Conservation (phyloP, 2,888 invertebrate species). For the Pollenia griseotomentosa region DNA sequence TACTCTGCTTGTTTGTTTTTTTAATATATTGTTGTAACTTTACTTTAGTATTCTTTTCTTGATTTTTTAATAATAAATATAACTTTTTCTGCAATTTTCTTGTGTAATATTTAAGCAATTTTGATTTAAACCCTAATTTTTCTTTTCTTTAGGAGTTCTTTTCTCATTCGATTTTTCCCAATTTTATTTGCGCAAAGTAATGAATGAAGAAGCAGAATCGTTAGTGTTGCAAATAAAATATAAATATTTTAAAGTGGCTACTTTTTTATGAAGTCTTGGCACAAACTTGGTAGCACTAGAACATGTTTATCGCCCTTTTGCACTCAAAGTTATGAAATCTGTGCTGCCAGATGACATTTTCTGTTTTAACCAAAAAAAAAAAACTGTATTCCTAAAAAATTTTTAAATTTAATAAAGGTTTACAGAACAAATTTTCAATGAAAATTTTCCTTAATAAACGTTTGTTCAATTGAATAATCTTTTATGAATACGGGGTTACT, state of each 20-base stretch:
- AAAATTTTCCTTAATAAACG: too few species aligned
- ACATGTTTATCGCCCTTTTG: not conserved
- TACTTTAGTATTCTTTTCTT: not conserved
- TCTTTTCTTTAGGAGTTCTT: conserved; percentile 65
- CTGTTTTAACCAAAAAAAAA: not conserved
- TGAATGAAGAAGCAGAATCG: conserved; percentile 60
- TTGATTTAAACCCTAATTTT: conserved; percentile 31
- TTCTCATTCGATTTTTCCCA: conserved; percentile 75
- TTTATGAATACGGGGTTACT: too few species aligned
- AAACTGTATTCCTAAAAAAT: too few species aligned
- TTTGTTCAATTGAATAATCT: too few species aligned
- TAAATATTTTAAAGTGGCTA: conserved; percentile 15
- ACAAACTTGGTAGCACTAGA: conserved; percentile 52
- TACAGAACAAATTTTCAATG: too few species aligned
- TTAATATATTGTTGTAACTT: not conserved
- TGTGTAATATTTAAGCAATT: conserved; percentile 50
- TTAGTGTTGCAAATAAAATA: too few species aligned
- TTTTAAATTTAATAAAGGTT: too few species aligned
- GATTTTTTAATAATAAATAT: not conserved
- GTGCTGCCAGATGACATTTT: conserved; percentile 22
- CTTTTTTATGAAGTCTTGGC: not conserved
- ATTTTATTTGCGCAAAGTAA: conserved; percentile 69
- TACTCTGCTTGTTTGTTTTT: not conserved
- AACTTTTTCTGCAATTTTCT: conserved; percentile 17
- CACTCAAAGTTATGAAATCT: not conserved